Percentiles rank a stretch among this genome's conserved stretches.
These are phyloP conservation scores for Neotoxoptera formosana DNA, from an alignment of 1,140 invertebrate genomes.

Conservation along the genomic window DNA sequence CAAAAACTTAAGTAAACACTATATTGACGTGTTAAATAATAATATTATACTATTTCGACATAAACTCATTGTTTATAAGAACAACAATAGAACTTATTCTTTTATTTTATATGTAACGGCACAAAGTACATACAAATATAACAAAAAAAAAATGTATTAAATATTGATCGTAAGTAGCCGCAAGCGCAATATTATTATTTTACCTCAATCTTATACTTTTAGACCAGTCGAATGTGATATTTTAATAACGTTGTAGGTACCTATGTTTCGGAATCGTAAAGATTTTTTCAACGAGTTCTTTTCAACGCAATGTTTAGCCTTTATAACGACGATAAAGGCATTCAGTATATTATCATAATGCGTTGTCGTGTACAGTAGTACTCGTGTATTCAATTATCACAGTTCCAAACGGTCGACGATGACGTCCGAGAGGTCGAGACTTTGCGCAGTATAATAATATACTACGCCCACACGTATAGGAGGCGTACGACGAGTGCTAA, in stretches of 20 bases:
- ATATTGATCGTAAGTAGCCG: not conserved
- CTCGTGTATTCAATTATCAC: not conserved
- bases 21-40: no score
- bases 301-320: not conserved
- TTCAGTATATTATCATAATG: not conserved
- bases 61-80: not conserved
- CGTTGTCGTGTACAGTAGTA: not conserved
- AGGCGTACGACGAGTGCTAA: not conserved
- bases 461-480: no score
- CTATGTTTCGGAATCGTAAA: not conserved
- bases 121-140: not conserved
- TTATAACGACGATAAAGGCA: not conserved
- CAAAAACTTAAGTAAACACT: not conserved
- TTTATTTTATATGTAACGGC: no score
- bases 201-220: not conserved
- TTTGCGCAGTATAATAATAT: no score
- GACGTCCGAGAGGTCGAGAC: not conserved
- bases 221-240: not conserved
- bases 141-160: not conserved
- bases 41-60: not conserved
- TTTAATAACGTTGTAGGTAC: no score
- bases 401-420: not conserved
- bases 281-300: not conserved
- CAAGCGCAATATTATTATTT: not conserved
- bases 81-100: not conserved